Conservation (phyloP, 1,140 invertebrate genomes). For the Drosophila funebris region DNA sequence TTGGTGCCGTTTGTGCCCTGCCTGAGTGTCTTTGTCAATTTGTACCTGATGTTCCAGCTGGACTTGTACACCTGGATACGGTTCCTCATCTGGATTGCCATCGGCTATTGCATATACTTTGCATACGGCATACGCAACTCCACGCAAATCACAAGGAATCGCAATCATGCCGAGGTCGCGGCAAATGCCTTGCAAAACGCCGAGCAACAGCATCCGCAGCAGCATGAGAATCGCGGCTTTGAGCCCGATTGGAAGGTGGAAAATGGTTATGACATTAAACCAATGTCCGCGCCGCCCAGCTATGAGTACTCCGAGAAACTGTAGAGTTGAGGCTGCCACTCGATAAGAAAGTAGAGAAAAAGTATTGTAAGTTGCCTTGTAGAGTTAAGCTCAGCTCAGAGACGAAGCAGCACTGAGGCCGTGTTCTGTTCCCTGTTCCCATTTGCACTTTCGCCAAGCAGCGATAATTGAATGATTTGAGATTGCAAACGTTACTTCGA, state of each 20-base stretch:
- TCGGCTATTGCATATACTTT: slow-evolving; percentile 88
- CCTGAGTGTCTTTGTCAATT: slow-evolving; percentile 92
- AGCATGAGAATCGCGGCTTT: slow-evolving; percentile 72
- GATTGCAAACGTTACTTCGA: too few species aligned
- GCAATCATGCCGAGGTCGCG: slow-evolving; percentile 57
- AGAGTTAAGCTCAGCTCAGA: slow-evolving; percentile 2
- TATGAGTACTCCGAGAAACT: slow-evolving; percentile 64
- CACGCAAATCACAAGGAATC: slow-evolving; percentile 67
- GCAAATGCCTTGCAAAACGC: slow-evolving; percentile 55
- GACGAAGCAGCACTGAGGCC: not conserved
- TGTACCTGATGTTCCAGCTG: slow-evolving; percentile 95
- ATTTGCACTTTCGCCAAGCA: not conserved
- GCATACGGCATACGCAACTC: slow-evolving; percentile 86
- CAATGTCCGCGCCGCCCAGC: not conserved
- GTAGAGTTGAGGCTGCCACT: not conserved
- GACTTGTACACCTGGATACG: slow-evolving; percentile 93
- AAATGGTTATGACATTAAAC: slow-evolving; percentile 50
- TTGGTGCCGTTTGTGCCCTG: slow-evolving; percentile 93
- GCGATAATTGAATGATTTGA: not conserved
- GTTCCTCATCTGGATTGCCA: slow-evolving; percentile 92
- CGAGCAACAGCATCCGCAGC: slow-evolving; percentile 11
- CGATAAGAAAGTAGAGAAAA: not conserved
- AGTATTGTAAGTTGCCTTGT: slow-evolving; percentile 43
- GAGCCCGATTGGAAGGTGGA: slow-evolving; percentile 75
- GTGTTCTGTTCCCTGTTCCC: not conserved